Percentiles rank a stretch among this genome's conserved stretches.
Conservation (phyloP, 2,797 vertebrate species). For the Bradypus variegatus region DNA sequence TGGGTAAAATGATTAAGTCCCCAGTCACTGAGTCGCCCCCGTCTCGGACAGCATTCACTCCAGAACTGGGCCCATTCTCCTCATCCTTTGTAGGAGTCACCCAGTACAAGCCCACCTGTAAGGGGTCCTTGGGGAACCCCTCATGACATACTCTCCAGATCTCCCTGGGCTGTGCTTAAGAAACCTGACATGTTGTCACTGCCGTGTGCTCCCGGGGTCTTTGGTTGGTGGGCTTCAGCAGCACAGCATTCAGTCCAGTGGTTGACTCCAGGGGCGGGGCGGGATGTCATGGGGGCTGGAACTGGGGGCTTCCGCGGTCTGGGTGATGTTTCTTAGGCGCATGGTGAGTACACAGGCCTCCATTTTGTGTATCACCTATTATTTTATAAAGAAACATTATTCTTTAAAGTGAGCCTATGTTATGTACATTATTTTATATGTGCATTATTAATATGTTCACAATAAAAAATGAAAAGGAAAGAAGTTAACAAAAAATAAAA, state of each 20-base stretch:
- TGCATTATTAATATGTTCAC: neutral
- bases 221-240: neutral
- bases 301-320: neutral
- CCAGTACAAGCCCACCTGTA: too few species aligned
- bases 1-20: too few species aligned
- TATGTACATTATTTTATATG: neutral
- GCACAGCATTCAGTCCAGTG: neutral
- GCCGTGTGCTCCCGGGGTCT: neutral
- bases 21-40: neutral
- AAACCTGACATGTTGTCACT: neutral
- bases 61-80: neutral
- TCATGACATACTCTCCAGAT: accelerated
- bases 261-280: accelerated
- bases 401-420: neutral
- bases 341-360: neutral
- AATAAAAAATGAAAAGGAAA: conserved; percentile 7
- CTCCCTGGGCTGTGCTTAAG: neutral
- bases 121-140: neutral
- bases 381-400: neutral
- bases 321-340: neutral
- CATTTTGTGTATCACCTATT: neutral
- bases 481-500: neutral
- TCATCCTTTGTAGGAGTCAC: neutral
- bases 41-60: neutral
- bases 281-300: neutral